Evolutionary conservation across 2,888 invertebrate genomes (phyloP).

Genomic region (Sipha maydis): DNA sequence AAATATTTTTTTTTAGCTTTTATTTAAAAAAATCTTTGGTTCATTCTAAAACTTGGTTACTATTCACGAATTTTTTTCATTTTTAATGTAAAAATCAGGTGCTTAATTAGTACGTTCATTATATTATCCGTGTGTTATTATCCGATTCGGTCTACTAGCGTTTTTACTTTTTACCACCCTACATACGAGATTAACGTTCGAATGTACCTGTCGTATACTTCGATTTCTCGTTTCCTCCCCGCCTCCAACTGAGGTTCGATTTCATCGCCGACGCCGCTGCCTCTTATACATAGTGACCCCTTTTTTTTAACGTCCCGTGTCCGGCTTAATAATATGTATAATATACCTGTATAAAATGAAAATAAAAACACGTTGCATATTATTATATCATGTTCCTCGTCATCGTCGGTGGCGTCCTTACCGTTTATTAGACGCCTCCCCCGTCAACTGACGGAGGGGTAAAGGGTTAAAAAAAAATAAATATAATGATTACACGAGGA

Average conservation of each 20-base stretch:
- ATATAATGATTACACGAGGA: neutral
- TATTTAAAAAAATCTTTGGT: too few species aligned
- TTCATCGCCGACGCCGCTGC: neutral
- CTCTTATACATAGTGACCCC: neutral
- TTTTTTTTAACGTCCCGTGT: neutral
- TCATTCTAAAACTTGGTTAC: too few species aligned
- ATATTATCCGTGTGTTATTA: neutral
- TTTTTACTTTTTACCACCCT: neutral
- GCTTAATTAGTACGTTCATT: neutral
- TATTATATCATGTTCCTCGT: neutral
- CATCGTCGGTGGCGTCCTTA: neutral
- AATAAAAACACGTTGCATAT: neutral
- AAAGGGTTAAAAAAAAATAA: neutral
- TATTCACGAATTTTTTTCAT: neutral
- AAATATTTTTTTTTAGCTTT: too few species aligned
- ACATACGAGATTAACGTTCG: neutral
- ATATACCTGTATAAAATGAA: too few species aligned
- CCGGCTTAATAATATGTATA: neutral
- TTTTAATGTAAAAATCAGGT: neutral
- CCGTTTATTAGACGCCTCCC: conserved; percentile 4
- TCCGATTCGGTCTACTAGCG: neutral
- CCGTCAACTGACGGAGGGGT: neutral
- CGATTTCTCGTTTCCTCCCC: neutral
- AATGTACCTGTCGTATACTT: neutral
- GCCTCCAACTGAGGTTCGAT: neutral